Conservation (phyloP, 2,113 vertebrate species). For the Alouatta palliata region DNA sequence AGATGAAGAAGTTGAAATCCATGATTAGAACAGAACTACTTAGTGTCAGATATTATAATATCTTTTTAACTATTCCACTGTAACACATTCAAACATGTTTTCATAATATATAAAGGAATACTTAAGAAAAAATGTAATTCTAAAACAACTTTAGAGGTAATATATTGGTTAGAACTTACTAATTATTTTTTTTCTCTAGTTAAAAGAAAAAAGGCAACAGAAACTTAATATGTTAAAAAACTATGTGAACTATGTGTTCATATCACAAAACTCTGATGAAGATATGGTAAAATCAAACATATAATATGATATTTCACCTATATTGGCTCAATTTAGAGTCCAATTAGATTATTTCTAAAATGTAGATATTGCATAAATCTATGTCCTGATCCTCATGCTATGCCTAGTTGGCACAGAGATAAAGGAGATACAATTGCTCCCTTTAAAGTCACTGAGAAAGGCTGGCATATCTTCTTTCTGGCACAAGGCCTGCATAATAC, state of each 20-base stretch:
- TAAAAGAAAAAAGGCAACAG: neutral
- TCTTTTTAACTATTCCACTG: neutral
- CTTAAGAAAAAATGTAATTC: neutral
- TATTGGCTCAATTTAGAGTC: neutral
- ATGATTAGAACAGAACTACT: neutral
- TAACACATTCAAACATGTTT: neutral
- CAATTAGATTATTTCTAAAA: neutral
- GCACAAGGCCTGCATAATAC: neutral
- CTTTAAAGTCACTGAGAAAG: neutral
- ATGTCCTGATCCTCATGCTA: neutral
- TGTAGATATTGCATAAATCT: neutral
- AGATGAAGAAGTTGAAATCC: neutral
- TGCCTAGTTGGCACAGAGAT: neutral
- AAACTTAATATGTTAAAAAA: neutral
- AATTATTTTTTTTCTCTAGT: neutral
- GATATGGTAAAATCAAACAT: neutral
- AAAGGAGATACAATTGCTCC: neutral
- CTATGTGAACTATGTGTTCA: neutral
- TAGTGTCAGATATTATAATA: neutral
- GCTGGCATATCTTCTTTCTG: neutral
- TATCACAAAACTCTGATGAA: neutral
- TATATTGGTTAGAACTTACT: neutral
- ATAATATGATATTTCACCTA: neutral
- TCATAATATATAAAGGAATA: neutral
- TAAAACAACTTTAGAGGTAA: neutral